Evolutionary conservation across 2,888 invertebrate genomes (phyloP), one percentile per base, ranked within the genome.

Genomic region (Amblyjoppa proteus): DNA sequence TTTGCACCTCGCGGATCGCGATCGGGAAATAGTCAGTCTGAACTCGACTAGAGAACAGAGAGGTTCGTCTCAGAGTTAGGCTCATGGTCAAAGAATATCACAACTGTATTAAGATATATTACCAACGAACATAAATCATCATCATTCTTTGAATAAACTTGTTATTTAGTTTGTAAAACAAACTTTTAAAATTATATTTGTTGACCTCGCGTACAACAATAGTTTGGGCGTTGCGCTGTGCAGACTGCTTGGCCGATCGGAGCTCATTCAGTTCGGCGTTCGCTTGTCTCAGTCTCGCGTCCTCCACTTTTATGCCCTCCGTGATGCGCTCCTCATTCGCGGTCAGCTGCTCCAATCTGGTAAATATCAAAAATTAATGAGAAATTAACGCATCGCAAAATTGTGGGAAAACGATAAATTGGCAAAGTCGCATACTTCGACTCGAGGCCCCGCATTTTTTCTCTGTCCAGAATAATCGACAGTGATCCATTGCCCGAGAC

Each of bases 401-500:
- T 28, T 58, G 64, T 9, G 53, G 16, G 61, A 69, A 66, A 28
- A 79, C 49, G 25, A 56, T 53, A 11, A 80, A 28, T 49, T 58
- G 9, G 49, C 75, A 38, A 84, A 66, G 58, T 31, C 66, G 79
- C 88, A 51, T 88, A 93, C 92, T 87, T 88, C 34, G 95, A 86
- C 6, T 90, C 91, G 0, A 92, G 88, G 45, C 94, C 87, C 83
- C 94, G 92, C 9, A 96, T 89, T 88, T 95, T 95, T 2, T 94
- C 94, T 6, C 94, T 91, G 88, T 97, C 96, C 0, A 96, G 90
- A 20, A 77, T 80, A 38, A 85, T 80, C 61, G 85, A 85, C 0
- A 85, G 68, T 38, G 68, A 41, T 7, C 95, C 94, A 73, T 95
- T 95, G 0, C 95, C 94, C 0, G 91, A 88, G 2, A 97, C 95